Conservation (phyloP, 1,140 invertebrate genomes). For the Chymomyza costata region DNA sequence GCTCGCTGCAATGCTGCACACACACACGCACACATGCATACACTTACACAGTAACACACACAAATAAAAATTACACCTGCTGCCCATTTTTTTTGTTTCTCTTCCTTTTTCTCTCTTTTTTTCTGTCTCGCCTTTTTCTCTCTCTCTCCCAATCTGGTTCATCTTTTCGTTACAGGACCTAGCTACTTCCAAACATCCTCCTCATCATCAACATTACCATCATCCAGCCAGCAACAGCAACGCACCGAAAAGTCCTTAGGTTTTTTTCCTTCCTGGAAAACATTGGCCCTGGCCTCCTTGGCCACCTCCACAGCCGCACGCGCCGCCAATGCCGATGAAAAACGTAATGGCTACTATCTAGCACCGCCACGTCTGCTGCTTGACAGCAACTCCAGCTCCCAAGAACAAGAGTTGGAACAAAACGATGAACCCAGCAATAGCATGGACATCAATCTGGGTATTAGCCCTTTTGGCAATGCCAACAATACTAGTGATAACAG, state of each 20-base stretch:
- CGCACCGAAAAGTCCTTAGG: constrained; percentile 58
- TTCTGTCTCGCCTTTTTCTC: neutral
- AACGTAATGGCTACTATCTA: constrained; percentile 51
- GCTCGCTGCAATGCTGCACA: constrained; percentile 34
- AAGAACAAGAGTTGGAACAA: constrained; percentile 21
- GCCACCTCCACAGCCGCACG: constrained; percentile 39
- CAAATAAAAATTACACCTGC: neutral
- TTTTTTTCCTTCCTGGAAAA: constrained; percentile 72
- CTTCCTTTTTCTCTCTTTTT: neutral
- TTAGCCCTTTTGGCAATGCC: constrained; percentile 29
- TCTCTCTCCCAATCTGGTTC: neutral
- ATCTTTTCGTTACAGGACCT: constrained; percentile 31
- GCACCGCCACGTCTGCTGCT: constrained; percentile 55
- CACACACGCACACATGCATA: neutral
- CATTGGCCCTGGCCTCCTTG: constrained; percentile 58
- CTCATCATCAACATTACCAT: constrained; percentile 12
- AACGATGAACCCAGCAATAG: constrained; percentile 17
- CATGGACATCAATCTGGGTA: constrained; percentile 51
- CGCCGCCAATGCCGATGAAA: constrained; percentile 18
- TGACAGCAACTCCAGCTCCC: constrained; percentile 34
- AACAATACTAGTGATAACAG: constrained; percentile 6
- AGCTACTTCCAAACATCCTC: constrained; percentile 40
- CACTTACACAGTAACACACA: neutral
- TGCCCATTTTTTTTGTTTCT: too few species aligned
- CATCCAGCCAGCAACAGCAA: constrained; percentile 24